Evolutionary conservation across 2,888 invertebrate genomes (phyloP).

Genomic region (Drosophila quinaria): DNA sequence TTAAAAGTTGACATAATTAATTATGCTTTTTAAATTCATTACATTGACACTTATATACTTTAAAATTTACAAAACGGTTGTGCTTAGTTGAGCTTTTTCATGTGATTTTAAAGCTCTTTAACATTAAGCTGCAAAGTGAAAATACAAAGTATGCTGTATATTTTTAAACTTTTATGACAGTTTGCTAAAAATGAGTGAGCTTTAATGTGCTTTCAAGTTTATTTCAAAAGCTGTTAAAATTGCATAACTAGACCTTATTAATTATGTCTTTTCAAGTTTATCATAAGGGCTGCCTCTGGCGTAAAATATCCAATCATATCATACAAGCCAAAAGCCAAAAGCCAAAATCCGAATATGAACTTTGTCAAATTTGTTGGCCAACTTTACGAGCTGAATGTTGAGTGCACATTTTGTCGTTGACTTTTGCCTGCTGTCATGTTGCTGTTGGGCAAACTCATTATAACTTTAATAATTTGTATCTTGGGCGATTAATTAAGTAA

Average conservation of each 20-base stretch:
- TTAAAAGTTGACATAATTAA: no score
- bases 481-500: slow-evolving; percentile 61
- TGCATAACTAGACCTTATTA: background rate
- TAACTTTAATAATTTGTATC: slow-evolving; percentile 58
- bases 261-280: background rate
- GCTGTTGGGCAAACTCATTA: slow-evolving; percentile 48
- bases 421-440: background rate
- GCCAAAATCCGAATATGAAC: slow-evolving; percentile 27
- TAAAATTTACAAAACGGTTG: no score
- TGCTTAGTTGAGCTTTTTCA: no score
- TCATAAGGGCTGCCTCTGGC: background rate
- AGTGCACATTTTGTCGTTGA: slow-evolving; percentile 19
- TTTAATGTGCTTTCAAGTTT: background rate
- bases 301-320: background rate
- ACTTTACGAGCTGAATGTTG: slow-evolving; percentile 28
- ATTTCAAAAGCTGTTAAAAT: background rate
- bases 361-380: slow-evolving; percentile 47
- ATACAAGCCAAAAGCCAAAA: background rate
- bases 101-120: no score
- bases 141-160: background rate
- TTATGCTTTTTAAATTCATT: background rate
- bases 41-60: no score
- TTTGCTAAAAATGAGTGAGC: background rate
- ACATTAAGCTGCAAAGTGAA: no score
- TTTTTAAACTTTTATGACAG: background rate